Evolutionary conservation across 2,888 invertebrate species (phyloP), one percentile per base, ranked within the genome.

Genomic region (Drosophila parthenogenetica): DNA sequence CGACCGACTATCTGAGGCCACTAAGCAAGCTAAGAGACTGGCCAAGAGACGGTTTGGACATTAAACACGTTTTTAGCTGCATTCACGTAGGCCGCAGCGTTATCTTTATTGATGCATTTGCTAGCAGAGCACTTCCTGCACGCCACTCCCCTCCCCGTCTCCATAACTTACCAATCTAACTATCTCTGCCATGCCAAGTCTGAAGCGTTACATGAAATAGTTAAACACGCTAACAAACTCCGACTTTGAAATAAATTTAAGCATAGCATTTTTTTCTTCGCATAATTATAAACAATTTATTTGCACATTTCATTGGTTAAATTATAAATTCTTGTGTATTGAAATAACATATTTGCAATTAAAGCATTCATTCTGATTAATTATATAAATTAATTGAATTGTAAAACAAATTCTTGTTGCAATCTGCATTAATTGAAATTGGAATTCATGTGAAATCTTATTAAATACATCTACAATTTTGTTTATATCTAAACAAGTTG

Each of bases 41-140:
- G 42, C 68, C 46, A 76, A 69, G 63, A 64, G 55, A 43, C 57
- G 2, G 29, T 29, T 29, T 8, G 29, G 32, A 55, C 53, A 42
- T 60, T 29, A 76, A 77, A 76, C 75, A 73, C 73, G 76, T 76
- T 76, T 75, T 55, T 22, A 43, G 37, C 57, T 65, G 58, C 62
- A 69, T 57, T 74, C 60, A 67, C 63, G 73, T 77, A 73, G 73
- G 77, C 68, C 59, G 75, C 17, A 39, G 13, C 62, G 39, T 73
- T 77, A 73, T 73, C 74, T 77, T 51, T 70, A 70, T 70, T 63
- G 67, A 70, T 60, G 74, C 66, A 73, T 67, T 77, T 70, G 73
- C 73, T 58, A 50, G 66, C 76, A 63, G 54, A 54, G 48, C 46
- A 61, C 62, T 65, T 76, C 65, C 73, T 77, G 73, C 46, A 51